Conservation (phyloP, 2,797 vertebrate species). For the Jordanella pulchra region DNA sequence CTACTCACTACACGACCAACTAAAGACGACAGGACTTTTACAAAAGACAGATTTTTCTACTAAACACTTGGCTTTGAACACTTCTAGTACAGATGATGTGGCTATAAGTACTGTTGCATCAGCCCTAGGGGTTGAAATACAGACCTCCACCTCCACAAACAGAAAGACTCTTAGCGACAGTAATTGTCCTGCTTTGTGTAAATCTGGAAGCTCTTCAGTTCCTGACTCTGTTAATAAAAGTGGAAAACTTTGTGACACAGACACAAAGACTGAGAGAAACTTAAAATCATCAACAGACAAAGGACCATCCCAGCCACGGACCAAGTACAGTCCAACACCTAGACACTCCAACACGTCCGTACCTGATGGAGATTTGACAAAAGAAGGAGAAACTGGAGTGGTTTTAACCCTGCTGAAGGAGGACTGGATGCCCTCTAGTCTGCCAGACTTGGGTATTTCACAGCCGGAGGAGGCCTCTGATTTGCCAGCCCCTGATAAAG, state of each 20-base stretch:
- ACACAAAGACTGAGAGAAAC: conserved; percentile 47
- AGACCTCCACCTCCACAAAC: conserved; percentile 34
- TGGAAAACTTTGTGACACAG: conserved; percentile 50
- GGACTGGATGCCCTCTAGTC: conserved; percentile 59
- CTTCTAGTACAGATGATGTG: conserved; percentile 35
- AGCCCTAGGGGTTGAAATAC: conserved; percentile 40
- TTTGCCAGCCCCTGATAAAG: conserved; percentile 54
- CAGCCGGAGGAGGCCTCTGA: conserved; percentile 58
- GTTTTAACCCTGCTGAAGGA: conserved; percentile 40
- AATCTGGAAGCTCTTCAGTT: conserved; percentile 38
- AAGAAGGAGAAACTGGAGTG: conserved; percentile 46
- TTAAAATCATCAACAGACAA: conserved; percentile 34
- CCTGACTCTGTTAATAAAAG: conserved; percentile 30
- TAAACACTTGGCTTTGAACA: conserved; percentile 26
- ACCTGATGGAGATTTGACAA: conserved; percentile 45
- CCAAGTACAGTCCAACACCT: not conserved
- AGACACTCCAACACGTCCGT: conserved; percentile 37
- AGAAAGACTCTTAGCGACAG: conserved; percentile 49
- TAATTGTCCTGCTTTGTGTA: conserved; percentile 34
- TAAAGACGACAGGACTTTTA: conserved; percentile 26
- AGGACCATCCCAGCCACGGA: conserved; percentile 30
- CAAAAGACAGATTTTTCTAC: conserved; percentile 44
- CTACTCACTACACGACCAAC: conserved; percentile 31
- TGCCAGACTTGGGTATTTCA: conserved; percentile 61
- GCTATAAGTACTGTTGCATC: conserved; percentile 18